Evolutionary conservation across 2,797 vertebrate genomes (phyloP), one percentile per base, ranked within the genome.

Genomic region (Manis pentadactyla): DNA sequence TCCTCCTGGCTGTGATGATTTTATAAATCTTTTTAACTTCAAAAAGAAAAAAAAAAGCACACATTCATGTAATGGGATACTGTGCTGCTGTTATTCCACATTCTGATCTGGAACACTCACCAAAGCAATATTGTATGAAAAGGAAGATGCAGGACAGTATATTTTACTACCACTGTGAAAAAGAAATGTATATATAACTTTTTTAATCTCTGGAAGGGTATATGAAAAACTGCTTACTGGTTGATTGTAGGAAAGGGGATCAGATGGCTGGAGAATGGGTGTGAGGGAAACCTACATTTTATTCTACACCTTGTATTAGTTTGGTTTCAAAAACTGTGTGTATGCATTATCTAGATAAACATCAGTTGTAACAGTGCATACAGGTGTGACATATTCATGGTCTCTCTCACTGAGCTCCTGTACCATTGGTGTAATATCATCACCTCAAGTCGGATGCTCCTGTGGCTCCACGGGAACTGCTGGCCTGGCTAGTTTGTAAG

Each of bases 151-250:
- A 81, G 9, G 34, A 39, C 27, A 69, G 74, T 55, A 29, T 86
- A 49, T 93, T 86, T 86, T 31, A 95, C 27, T 68, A 59, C 49
- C 18, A 57, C 49, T 82, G 19, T 81, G 85, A 83, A 86, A 85
- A 85, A 59, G 21, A 29, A 89, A 77, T 31, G 19, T 39, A 66
- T n/a, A 78, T 51, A 42, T 59, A 82, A 55, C 18, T 34, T 51
- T 57, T 84, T 34, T 19, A 78, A 77, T 57, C 63, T 84, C 69
- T 63, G 51, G 42, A 68, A 92, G 14, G 2, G 29, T 53, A 68
- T 61, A 29, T 68, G 63, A 90, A 51, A 90, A 77, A 59, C 34
- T 59, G 69, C 55, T 29, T 77, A 25, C 2, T 49, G 13, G n/a
- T 64, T 83, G 57, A 64, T 64, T 93, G 29, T 11, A 1, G 63